Evolutionary conservation across 2,797 vertebrate genomes (phyloP), one percentile per base, ranked within the genome.

Genomic region (Borostomias antarcticus): DNA sequence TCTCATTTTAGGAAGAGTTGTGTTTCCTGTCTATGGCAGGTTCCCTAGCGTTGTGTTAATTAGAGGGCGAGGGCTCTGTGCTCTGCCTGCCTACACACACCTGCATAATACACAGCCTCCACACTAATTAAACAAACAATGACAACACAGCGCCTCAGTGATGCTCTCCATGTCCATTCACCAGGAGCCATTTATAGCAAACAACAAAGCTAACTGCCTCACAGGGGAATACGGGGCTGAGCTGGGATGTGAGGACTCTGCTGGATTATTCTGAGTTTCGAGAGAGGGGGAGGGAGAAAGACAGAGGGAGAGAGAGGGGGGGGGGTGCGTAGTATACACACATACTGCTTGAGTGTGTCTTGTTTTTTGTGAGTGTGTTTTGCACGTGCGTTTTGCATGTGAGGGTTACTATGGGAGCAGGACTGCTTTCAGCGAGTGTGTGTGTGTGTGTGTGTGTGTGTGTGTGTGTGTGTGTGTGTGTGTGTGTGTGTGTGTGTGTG

Each of bases 181-280:
- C 3, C 40, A 15, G 13, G 33, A 37, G 58, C 25, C 37, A 37
- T 59, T 59, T 43, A 28, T 45, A 1, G 58, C n/a, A n/a, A 29
- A 58, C 61, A 62, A 54, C 13, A 32, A 58, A 54, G 19, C n/a
- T 48, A 21, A 26, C 32, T 23, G n/a, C 66, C 45, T 72, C 35
- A 32, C 10, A 58, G 10, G 64, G 21, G 54, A 23, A 54, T 50
- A 40, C 17, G 40, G 30, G 15, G 8, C 4, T 37, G 33, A 52
- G 26, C 13, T 23, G 58, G 23, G 9, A 15, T 51, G 30, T 0
- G 21, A 15, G 58, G 13, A 28, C 26, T 59, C 23, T 26, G 28
- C 53, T 19, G 29, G 32, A 56, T 50, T 5, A 8, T 21, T 21
- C 17, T 50, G 19, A 8, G 47, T 50, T n/a, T 50, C 19, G 19